A percentile compares a stretch with the other conserved stretches of the same genome.
These are phyloP conservation scores for Spisula subtruncata DNA, from an alignment of 2,888 invertebrate genomes.

Conservation along the genomic window DNA sequence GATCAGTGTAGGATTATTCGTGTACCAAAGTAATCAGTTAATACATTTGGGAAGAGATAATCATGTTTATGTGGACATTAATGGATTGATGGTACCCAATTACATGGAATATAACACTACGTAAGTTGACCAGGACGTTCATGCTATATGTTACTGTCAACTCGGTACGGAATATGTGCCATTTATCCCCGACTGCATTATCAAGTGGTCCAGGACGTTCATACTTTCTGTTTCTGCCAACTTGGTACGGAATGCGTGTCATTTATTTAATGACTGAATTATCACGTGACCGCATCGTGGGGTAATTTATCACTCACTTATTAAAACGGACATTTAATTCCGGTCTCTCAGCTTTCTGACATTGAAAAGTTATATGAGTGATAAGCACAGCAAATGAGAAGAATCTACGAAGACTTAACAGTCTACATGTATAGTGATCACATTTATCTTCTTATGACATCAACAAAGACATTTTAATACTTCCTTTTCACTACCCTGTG, in stretches of 20 bases:
- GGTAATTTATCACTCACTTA: background rate
- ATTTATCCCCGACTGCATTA: too few species aligned
- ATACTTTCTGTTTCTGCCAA: too few species aligned
- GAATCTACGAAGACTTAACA: background rate
- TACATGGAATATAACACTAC: background rate
- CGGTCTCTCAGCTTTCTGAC: background rate
- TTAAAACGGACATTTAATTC: background rate
- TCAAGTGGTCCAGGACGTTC: too few species aligned
- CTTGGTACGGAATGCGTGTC: background rate
- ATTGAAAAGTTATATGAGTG: background rate
- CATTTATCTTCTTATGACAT: background rate
- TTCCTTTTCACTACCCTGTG: too few species aligned
- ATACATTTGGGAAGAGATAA: background rate
- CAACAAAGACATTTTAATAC: too few species aligned
- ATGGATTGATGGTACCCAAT: background rate
- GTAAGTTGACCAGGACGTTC: background rate
- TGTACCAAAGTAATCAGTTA: background rate
- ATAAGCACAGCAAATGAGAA: background rate
- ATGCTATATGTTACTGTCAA: too few species aligned
- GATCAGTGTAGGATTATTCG: background rate
- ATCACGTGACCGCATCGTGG: background rate
- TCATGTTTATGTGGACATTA: background rate
- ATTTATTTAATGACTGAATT: background rate
- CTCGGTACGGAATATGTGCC: too few species aligned
- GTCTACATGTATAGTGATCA: background rate